phyloP scores from a whole-genome alignment of 2,888 invertebrate species.

The Drosophila kuntzei region DNA sequence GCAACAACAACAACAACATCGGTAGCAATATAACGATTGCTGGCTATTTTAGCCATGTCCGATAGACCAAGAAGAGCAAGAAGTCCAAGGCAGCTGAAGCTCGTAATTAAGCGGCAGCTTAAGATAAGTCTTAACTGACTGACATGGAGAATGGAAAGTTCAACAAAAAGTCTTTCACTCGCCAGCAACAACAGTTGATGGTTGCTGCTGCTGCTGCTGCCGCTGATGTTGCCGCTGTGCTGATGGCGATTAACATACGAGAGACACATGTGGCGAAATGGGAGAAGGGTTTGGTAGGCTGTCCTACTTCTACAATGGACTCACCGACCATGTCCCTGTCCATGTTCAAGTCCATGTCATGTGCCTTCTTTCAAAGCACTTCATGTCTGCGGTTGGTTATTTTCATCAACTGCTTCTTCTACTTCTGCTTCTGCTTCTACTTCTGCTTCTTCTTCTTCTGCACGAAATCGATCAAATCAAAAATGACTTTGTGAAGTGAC shows the following conservation, averaged over 20 bases:
- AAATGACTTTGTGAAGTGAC: conserved; percentile 81
- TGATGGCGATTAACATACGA: conserved; percentile 72
- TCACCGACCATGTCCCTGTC: conserved; percentile 52
- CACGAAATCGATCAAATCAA: conserved; percentile 84
- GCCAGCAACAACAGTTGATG: conserved; percentile 27
- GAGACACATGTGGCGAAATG: conserved; percentile 56
- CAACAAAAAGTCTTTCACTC: conserved; percentile 67
- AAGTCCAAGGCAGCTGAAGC: conserved; percentile 51
- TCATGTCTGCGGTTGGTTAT: conserved; percentile 50
- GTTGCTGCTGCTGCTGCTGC: conserved; percentile 16
- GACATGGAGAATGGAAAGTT: conserved; percentile 73
- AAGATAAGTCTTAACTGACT: conserved; percentile 64
- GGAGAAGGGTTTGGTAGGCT: conserved; percentile 72
- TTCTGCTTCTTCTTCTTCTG: conserved; percentile 46
- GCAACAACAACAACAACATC: conserved; percentile 13
- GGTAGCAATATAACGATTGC: conserved; percentile 28
- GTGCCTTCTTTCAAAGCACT: conserved; percentile 67
- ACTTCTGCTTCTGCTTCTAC: conserved; percentile 15
- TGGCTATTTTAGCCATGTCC: conserved; percentile 15
- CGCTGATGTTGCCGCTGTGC: conserved; percentile 22
- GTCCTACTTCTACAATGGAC: conserved; percentile 64
- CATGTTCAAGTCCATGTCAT: conserved; percentile 75
- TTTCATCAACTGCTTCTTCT: conserved; percentile 7
- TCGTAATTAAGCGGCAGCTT: conserved; percentile 67
- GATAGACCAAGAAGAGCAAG: conserved; percentile 36